Evolutionary conservation across 2,888 invertebrate species (phyloP).

Genomic region (Merodon equestris): DNA sequence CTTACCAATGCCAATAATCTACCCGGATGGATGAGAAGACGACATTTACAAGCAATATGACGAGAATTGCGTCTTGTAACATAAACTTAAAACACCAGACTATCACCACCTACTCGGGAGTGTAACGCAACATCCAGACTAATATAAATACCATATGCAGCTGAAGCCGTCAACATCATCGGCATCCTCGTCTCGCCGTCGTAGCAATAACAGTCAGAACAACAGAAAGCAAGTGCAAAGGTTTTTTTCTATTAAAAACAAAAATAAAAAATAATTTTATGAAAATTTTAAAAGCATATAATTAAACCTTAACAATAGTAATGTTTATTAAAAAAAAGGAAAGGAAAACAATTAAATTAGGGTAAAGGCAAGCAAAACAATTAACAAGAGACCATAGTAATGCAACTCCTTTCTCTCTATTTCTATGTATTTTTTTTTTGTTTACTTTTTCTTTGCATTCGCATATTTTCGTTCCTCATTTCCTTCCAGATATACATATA

Average conservation of each 20-base stretch:
- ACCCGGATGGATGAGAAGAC: slow-evolving; percentile 72
- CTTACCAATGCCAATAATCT: slow-evolving; percentile 76
- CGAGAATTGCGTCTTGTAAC: slow-evolving; percentile 18
- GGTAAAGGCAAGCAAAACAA: slow-evolving; percentile 35
- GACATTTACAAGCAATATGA: slow-evolving; percentile 24
- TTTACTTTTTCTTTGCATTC: too few relatives aligned
- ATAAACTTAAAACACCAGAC: slow-evolving; percentile 18
- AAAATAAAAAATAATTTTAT: slow-evolving; percentile 24
- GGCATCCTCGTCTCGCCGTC: slow-evolving; percentile 19
- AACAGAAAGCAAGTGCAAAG: slow-evolving; percentile 69
- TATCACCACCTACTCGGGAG: not conserved
- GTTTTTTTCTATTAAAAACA: slow-evolving; percentile 45
- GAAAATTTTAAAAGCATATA: slow-evolving; percentile 37
- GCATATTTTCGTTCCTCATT: too few relatives aligned
- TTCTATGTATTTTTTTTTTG: too few relatives aligned
- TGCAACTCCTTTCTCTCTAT: not conserved
- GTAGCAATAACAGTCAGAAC: slow-evolving; percentile 29
- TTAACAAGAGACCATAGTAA: too few relatives aligned
- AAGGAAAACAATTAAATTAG: slow-evolving; percentile 48
- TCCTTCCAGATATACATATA: too few relatives aligned
- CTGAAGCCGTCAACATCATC: slow-evolving; percentile 10
- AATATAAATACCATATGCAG: too few relatives aligned
- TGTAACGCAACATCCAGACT: too few relatives aligned
- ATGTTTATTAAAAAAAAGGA: slow-evolving; percentile 50
- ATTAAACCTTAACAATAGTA: slow-evolving; percentile 44